phyloP scores from a whole-genome alignment of 37 sponge, comb jelly and placozoan species.

The Aplysina aerophoba region DNA sequence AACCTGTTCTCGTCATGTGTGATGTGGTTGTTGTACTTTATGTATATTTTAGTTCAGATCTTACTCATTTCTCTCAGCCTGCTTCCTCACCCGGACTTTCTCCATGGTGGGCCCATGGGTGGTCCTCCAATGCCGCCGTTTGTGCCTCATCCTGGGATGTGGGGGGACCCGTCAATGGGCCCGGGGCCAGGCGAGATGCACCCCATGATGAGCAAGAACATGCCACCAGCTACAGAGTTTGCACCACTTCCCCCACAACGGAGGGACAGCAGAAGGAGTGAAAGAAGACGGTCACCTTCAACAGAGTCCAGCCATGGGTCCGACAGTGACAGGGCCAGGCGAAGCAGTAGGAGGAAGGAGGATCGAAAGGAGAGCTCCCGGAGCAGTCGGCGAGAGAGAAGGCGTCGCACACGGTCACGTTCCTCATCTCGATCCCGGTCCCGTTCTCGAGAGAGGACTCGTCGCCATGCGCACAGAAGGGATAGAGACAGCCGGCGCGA shows the following conservation, averaged over 20 bases:
- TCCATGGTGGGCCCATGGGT: conserved; percentile 43
- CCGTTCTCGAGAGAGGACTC: conserved; percentile 39
- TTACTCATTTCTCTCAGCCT: neutral
- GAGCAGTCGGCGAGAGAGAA: conserved; percentile 34
- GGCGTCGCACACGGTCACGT: conserved; percentile 7
- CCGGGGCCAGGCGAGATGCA: conserved; percentile 42
- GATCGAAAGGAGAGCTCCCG: conserved; percentile 35
- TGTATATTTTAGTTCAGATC: neutral
- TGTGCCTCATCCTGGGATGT: conserved; percentile 52
- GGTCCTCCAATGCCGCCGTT: conserved; percentile 13
- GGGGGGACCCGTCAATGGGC: conserved; percentile 79
- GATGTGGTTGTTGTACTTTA: neutral
- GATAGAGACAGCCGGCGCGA: conserved; percentile 34
- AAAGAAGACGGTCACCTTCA: conserved; percentile 44
- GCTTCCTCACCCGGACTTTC: conserved; percentile 35
- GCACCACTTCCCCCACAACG: conserved; percentile 7
- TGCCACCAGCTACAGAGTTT: conserved; percentile 52
- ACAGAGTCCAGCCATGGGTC: conserved; percentile 14
- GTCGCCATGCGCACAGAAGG: conserved; percentile 31
- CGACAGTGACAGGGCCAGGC: conserved; percentile 26
- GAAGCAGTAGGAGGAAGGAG: conserved; percentile 31
- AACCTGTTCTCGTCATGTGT: too few species aligned
- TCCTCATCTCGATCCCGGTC: conserved; percentile 40
- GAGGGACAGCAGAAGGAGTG: neutral
- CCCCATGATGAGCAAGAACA: conserved; percentile 14